These are phyloP conservation scores for Enteromius fasciolatus DNA, from an alignment of 2,797 vertebrate species.

Conservation along the genomic window DNA sequence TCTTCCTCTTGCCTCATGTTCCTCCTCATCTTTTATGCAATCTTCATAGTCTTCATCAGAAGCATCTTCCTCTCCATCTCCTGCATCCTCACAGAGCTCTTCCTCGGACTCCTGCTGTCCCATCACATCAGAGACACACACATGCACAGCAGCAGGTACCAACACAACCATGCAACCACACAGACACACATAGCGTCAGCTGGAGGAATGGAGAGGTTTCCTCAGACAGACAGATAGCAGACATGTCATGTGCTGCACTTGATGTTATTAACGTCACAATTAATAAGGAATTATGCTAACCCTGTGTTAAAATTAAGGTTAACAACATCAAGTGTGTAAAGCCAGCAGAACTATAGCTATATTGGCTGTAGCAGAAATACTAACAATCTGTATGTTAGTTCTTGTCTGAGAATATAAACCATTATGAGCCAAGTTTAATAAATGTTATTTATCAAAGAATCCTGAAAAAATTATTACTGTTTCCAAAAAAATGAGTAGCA, in stretches of 20 bases:
- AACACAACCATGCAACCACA: slow-evolving; percentile 18
- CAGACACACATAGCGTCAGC: not conserved
- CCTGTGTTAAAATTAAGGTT: not conserved
- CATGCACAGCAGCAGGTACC: slow-evolving; percentile 17
- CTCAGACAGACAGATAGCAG: not conserved
- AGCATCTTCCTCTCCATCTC: slow-evolving; percentile 40
- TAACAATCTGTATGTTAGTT: not conserved
- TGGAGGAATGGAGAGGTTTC: too few relatives aligned
- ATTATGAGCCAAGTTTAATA: not conserved
- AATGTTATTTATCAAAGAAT: not conserved
- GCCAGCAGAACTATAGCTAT: slow-evolving; percentile 7
- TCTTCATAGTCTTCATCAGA: slow-evolving; percentile 30
- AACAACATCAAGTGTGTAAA: not conserved
- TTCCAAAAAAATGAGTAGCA: not conserved
- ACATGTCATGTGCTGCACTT: not conserved
- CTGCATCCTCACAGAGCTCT: slow-evolving; percentile 44
- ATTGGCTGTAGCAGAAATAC: not conserved
- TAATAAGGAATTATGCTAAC: not conserved
- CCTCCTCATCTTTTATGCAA: slow-evolving; percentile 7
- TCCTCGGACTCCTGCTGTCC: slow-evolving; percentile 54
- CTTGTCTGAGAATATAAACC: not conserved
- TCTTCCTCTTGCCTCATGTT: not conserved
- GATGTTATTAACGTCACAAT: slow-evolving; percentile 1
- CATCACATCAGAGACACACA: slow-evolving; percentile 56
- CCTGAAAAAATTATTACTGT: not conserved